Percentiles rank a stretch among this genome's conserved stretches.
Conservation (phyloP, 2,113 vertebrate species). For the Elachura formosa region DNA sequence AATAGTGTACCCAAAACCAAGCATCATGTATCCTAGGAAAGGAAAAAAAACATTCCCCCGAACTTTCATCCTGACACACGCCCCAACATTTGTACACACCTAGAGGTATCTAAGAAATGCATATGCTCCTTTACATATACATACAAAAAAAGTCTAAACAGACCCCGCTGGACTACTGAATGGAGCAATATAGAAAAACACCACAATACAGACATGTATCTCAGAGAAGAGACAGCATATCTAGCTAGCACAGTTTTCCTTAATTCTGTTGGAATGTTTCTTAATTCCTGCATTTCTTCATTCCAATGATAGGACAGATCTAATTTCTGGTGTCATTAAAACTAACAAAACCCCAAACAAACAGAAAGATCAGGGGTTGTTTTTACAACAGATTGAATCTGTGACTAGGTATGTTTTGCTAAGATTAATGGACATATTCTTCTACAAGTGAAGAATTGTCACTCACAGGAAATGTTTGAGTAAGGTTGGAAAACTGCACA, state of each 20-base stretch:
- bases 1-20: neutral
- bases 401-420: neutral
- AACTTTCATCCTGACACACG: neutral
- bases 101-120: neutral
- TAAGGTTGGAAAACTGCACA: neutral
- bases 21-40: neutral
- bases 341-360: neutral
- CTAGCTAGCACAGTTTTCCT: neutral
- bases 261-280: neutral
- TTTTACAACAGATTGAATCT: neutral
- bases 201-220: fast-evolving
- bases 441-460: too few relatives aligned
- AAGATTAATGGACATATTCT: neutral
- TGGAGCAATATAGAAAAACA: neutral
- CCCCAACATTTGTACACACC: neutral
- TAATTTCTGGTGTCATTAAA: neutral
- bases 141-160: neutral
- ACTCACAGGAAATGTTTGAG: neutral
- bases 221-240: neutral
- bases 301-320: neutral
- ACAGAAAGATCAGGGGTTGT: neutral
- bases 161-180: neutral
- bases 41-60: neutral
- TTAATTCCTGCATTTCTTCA: neutral
- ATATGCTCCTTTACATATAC: fast-evolving